Percentiles rank a stretch among this genome's conserved stretches.
phyloP scores from a whole-genome alignment of 2,113 vertebrate genomes.

The Alligator sinensis region DNA sequence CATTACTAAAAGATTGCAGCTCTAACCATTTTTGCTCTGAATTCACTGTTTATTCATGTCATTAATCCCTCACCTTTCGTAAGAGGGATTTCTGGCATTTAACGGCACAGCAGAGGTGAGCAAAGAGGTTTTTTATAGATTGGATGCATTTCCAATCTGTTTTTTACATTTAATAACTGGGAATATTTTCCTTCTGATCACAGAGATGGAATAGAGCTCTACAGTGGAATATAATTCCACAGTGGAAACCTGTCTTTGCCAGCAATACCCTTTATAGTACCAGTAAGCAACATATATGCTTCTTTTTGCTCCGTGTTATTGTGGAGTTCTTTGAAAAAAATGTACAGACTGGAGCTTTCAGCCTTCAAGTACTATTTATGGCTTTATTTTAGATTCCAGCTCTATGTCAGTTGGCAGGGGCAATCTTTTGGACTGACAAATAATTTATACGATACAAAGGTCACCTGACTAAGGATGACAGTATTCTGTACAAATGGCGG shows the following conservation, averaged over 20 bases:
- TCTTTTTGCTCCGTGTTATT: background rate
- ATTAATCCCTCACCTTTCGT: slow-evolving; percentile 18
- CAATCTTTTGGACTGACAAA: background rate
- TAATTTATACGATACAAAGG: background rate
- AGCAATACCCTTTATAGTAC: background rate
- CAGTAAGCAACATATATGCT: fast-evolving
- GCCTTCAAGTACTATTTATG: background rate
- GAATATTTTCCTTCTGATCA: background rate
- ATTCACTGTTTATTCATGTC: slow-evolving; percentile 23
- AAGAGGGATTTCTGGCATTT: slow-evolving; percentile 3
- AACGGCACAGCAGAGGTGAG: background rate
- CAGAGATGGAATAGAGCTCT: background rate
- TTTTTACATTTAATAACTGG: background rate
- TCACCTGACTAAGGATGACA: background rate
- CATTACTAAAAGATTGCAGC: slow-evolving; percentile 54
- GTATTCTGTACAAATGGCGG: background rate
- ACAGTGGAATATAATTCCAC: no score
- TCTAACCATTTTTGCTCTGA: slow-evolving; percentile 21
- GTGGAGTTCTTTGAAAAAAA: background rate
- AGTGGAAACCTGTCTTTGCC: background rate
- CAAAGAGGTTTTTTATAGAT: background rate
- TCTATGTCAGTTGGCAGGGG: fast-evolving
- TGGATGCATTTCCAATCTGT: background rate
- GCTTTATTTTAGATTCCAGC: background rate
- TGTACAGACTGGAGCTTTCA: background rate